A percentile compares a stretch with the other conserved stretches of the same genome.
Evolutionary conservation across 1,140 invertebrate species (phyloP).

Genomic region (Drosophila setifemur): DNA sequence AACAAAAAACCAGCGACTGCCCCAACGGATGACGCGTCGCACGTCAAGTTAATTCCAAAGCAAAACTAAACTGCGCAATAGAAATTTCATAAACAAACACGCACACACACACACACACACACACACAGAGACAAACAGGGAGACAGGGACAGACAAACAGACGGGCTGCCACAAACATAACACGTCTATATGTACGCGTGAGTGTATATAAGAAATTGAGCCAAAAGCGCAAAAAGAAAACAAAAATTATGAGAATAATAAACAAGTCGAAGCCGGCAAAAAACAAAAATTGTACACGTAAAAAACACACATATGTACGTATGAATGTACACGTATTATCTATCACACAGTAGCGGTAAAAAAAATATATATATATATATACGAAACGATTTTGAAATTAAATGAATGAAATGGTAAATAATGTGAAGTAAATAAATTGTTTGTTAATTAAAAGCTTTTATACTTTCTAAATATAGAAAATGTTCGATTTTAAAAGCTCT

Average conservation of each 20-base stretch:
- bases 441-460: no score
- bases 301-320: neutral
- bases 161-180: constrained; percentile 28
- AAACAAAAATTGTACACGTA: constrained; percentile 24
- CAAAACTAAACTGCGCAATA: constrained; percentile 74
- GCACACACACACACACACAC: constrained; percentile 1
- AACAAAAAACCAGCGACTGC: constrained; percentile 20
- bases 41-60: constrained; percentile 29
- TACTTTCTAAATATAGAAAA: no score
- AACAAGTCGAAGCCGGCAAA: constrained; percentile 65
- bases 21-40: constrained; percentile 39
- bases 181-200: constrained; percentile 11
- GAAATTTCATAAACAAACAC: constrained; percentile 75
- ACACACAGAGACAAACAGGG: neutral
- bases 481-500: no score
- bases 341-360: neutral
- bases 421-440: neutral
- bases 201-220: constrained; percentile 40
- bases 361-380: neutral
- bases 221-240: constrained; percentile 37
- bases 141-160: constrained; percentile 2
- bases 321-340: no score
- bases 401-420: neutral
- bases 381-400: neutral
- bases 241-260: constrained; percentile 43